These are phyloP conservation scores for Anoncus sp. DNA, from an alignment of 2,888 invertebrate genomes.

Conservation along the genomic window DNA sequence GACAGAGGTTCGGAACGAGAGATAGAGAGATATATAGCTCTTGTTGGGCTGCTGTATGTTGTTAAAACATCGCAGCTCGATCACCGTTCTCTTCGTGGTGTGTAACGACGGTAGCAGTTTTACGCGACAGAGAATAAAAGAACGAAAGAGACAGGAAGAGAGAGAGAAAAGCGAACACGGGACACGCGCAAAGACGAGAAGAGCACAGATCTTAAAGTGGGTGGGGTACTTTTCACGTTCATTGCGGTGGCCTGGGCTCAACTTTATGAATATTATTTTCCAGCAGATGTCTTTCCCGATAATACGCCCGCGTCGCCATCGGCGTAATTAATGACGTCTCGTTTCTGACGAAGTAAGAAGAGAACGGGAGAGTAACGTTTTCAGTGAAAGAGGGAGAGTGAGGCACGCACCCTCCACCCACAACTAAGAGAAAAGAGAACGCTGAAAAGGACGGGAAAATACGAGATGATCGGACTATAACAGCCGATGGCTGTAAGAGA, in stretches of 20 bases:
- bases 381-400: constrained; percentile 31
- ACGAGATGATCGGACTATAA: constrained; percentile 55
- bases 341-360: constrained; percentile 44
- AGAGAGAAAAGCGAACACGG: constrained; percentile 3
- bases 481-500: constrained; percentile 43
- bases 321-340: constrained; percentile 81
- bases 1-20: constrained; percentile 5
- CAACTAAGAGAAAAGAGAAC: constrained; percentile 32
- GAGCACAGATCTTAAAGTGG: constrained; percentile 33
- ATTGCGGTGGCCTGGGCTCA: constrained; percentile 66
- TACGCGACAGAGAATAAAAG: constrained; percentile 16
- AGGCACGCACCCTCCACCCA: no score
- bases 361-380: constrained; percentile 46
- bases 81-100: constrained; percentile 29
- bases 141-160: constrained; percentile 20
- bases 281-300: constrained; percentile 82
- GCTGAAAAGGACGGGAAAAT: constrained; percentile 49
- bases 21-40: neutral
- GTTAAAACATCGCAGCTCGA: constrained; percentile 46
- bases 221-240: constrained; percentile 40
- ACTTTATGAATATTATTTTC: constrained; percentile 83
- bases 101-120: constrained; percentile 52
- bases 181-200: constrained; percentile 27
- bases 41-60: constrained; percentile 28
- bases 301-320: constrained; percentile 76